Conservation (phyloP, 2,113 vertebrate species). For the Symphodus melops region DNA sequence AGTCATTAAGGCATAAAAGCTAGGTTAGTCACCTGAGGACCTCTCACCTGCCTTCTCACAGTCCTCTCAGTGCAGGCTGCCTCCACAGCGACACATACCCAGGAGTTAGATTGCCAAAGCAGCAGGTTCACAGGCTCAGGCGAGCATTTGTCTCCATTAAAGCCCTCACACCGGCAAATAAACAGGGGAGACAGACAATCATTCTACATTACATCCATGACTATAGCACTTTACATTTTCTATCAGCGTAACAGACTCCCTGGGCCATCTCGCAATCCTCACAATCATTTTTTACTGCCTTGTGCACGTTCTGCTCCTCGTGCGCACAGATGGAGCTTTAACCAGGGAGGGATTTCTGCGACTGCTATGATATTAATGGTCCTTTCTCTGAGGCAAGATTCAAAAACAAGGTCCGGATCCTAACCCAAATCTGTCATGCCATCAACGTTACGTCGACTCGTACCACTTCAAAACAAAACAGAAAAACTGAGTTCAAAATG, state of each 20-base stretch:
- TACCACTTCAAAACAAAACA: conserved; percentile 35
- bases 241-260: conserved; percentile 73
- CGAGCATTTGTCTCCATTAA: conserved; percentile 80
- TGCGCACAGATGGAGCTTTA: conserved; percentile 68
- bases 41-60: conserved; percentile 64
- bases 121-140: conserved; percentile 59
- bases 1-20: conserved; percentile 79
- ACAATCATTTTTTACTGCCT: conserved; percentile 68
- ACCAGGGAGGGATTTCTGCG: conserved; percentile 57
- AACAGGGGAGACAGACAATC: conserved; percentile 80
- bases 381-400: conserved; percentile 53
- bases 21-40: conserved; percentile 70
- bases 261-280: conserved; percentile 62
- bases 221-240: conserved; percentile 80
- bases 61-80: conserved; percentile 27
- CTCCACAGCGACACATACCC: neutral
- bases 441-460: conserved; percentile 18
- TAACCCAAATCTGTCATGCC: conserved; percentile 64
- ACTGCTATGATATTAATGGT: conserved; percentile 57
- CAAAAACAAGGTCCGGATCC: conserved; percentile 60
- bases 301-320: conserved; percentile 32
- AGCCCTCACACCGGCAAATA: conserved; percentile 70
- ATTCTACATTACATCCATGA: conserved; percentile 80
- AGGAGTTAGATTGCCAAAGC: conserved; percentile 49
- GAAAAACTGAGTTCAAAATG: conserved; percentile 18